Conservation (phyloP, 1,140 invertebrate species). For the Teleogryllus occipitalis region DNA sequence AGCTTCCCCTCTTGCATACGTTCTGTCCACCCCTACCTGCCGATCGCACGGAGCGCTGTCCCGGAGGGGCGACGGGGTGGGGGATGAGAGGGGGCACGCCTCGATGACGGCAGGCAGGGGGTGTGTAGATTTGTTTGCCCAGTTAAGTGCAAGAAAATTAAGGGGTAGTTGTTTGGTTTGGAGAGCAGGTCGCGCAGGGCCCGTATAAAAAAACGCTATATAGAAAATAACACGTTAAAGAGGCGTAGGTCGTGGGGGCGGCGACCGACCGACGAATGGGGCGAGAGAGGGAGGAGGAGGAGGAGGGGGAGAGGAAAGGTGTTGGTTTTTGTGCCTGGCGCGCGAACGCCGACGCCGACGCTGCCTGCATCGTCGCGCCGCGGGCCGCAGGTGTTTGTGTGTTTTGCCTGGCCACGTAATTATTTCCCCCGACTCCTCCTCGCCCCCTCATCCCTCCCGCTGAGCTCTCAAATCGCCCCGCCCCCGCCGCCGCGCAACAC, state of each 20-base stretch:
- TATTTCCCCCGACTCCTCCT: neutral
- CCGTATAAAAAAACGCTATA: neutral
- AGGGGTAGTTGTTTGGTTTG: neutral
- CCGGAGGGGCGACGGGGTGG: neutral
- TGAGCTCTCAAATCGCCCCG: neutral
- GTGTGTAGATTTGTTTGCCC: neutral
- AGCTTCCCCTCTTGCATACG: neutral
- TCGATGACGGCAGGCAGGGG: neutral
- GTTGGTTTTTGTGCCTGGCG: neutral
- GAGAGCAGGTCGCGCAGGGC: neutral
- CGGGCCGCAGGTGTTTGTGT: neutral
- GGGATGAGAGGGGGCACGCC: neutral
- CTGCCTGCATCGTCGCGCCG: neutral
- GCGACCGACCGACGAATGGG: neutral
- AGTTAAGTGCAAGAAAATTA: slow-evolving; percentile 1
- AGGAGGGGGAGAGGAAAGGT: neutral
- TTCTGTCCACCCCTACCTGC: neutral
- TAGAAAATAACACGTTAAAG: slow-evolving; percentile 1
- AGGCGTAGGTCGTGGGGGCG: neutral
- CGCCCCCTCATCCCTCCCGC: neutral
- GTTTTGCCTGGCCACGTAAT: neutral
- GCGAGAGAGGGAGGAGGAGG: neutral
- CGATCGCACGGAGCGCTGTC: neutral
- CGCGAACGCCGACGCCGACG: neutral
- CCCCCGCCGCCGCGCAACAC: too few species aligned